phyloP scores from a whole-genome alignment of 2,888 invertebrate genomes.

The Tenthredo scrophulariae region DNA sequence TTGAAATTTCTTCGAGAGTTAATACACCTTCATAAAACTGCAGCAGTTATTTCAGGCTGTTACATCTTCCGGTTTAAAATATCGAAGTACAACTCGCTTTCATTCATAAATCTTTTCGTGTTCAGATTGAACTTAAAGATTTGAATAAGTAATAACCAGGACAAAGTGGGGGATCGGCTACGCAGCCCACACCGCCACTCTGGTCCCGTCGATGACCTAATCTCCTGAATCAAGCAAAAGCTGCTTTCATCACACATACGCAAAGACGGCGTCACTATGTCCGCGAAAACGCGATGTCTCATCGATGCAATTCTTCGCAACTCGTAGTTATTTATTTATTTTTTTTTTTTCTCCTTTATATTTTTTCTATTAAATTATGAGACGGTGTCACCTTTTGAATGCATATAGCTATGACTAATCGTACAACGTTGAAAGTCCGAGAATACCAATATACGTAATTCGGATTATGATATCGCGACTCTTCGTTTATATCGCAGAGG shows the following conservation, averaged over 20 bases:
- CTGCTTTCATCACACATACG: slow-evolving; percentile 23
- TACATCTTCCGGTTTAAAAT: background rate
- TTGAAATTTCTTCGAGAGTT: background rate
- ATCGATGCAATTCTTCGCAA: slow-evolving; percentile 36
- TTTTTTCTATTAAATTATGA: background rate
- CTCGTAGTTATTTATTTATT: background rate
- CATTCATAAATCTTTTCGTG: slow-evolving; percentile 38
- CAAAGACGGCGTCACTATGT: background rate
- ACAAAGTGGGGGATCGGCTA: slow-evolving; percentile 26
- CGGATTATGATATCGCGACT: background rate
- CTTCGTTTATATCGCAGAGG: background rate
- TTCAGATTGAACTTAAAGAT: slow-evolving; percentile 24
- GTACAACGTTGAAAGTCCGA: background rate
- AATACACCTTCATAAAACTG: background rate
- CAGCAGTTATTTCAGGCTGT: background rate
- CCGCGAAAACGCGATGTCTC: slow-evolving; percentile 34
- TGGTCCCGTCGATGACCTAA: slow-evolving; percentile 52
- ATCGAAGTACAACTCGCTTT: background rate
- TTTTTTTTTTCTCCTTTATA: background rate
- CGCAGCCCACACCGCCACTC: slow-evolving; percentile 27
- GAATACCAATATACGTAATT: background rate
- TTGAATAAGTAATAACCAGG: slow-evolving; percentile 37
- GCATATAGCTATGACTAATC: background rate
- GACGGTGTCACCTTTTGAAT: background rate
- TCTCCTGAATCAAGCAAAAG: slow-evolving; percentile 46